These are phyloP conservation scores for Leucoraja erinaceus DNA, from an alignment of 2,113 vertebrate species.

Conservation along the genomic window DNA sequence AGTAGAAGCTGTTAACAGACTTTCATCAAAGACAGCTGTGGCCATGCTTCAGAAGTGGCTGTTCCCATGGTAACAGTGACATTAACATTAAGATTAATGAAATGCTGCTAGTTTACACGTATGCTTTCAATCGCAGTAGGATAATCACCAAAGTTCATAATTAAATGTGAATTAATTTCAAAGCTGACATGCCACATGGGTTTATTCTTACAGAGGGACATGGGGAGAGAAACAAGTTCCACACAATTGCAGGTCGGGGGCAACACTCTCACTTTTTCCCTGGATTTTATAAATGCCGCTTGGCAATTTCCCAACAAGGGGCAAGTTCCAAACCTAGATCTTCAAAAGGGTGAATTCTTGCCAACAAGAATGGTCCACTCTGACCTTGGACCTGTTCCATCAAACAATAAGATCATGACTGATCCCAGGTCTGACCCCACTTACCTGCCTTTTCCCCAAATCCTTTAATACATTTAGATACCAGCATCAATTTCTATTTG, in stretches of 20 bases:
- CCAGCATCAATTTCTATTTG: too few species aligned
- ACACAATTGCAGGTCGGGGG: background rate
- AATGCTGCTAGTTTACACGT: background rate
- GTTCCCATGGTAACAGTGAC: constrained; percentile 17
- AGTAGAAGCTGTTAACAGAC: background rate
- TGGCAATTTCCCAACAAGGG: background rate
- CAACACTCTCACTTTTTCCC: background rate
- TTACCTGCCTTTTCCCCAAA: too few species aligned
- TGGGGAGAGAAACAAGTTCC: background rate
- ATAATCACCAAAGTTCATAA: background rate
- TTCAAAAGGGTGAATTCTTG: background rate
- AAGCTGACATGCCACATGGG: background rate
- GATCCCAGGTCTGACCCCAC: too few species aligned
- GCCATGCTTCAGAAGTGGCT: background rate
- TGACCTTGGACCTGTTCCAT: too few species aligned
- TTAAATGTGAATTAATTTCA: background rate
- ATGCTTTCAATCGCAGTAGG: background rate
- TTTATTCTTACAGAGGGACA: background rate
- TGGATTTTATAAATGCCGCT: background rate
- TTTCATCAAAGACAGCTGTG: background rate
- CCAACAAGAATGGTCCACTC: too few species aligned
- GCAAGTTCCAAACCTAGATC: background rate
- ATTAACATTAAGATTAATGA: background rate
- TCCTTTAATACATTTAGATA: too few species aligned
- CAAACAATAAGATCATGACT: too few species aligned